Conservation (phyloP, 1,140 invertebrate genomes). For the Tribolium castaneum region DNA sequence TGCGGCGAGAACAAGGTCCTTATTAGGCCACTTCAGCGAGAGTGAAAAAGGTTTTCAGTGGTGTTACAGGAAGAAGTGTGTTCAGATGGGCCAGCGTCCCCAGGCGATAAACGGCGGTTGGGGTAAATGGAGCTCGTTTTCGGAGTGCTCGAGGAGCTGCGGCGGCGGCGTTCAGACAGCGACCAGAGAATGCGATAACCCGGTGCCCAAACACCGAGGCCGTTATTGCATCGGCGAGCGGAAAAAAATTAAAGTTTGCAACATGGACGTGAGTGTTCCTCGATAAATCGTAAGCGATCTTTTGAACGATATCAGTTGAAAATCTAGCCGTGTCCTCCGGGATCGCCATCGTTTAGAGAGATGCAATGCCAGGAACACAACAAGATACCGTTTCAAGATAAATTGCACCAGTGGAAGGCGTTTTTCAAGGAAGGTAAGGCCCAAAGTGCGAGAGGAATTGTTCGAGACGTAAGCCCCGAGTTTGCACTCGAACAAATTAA, state of each 20-base stretch:
- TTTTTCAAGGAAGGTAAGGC: slow-evolving; percentile 62
- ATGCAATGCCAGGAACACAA: slow-evolving; percentile 72
- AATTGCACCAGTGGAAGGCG: slow-evolving; percentile 67
- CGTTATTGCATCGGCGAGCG: slow-evolving; percentile 70
- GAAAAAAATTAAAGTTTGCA: slow-evolving; percentile 70
- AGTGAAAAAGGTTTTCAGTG: slow-evolving; percentile 65
- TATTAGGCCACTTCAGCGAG: background rate
- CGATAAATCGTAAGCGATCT: slow-evolving; percentile 5
- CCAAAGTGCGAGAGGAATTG: background rate
- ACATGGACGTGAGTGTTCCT: slow-evolving; percentile 66
- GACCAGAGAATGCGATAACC: slow-evolving; percentile 68
- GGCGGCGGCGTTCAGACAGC: slow-evolving; percentile 70
- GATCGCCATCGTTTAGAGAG: slow-evolving; percentile 67
- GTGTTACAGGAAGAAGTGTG: slow-evolving; percentile 74
- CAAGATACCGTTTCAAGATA: slow-evolving; percentile 61
- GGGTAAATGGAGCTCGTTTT: slow-evolving; percentile 71
- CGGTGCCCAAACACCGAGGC: slow-evolving; percentile 71
- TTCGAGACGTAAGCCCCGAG: background rate
- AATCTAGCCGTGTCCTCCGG: slow-evolving; percentile 68
- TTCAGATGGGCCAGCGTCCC: slow-evolving; percentile 71
- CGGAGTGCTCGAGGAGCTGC: slow-evolving; percentile 72
- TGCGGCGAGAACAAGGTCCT: slow-evolving; percentile 71
- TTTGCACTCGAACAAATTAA: background rate
- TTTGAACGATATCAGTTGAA: slow-evolving; percentile 24
- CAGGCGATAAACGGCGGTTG: slow-evolving; percentile 75